Conservation (phyloP, 2,888 invertebrate species). For the Lasioglossum oenotherae region DNA sequence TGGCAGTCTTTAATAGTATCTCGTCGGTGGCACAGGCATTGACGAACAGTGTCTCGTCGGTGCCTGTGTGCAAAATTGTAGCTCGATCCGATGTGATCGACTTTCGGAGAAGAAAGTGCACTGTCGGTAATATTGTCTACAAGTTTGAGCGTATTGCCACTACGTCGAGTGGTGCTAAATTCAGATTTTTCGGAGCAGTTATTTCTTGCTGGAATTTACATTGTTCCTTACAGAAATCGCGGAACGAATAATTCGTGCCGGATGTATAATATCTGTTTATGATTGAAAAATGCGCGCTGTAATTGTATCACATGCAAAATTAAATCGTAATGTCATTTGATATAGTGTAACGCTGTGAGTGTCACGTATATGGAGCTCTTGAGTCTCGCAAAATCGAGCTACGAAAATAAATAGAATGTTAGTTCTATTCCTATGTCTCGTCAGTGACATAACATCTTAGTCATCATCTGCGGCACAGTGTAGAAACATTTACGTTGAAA, state of each 20-base stretch:
- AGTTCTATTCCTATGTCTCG: constrained; percentile 8
- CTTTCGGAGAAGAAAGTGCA: background rate
- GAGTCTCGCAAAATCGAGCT: background rate
- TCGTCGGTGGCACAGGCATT: too few species aligned
- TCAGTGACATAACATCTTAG: background rate
- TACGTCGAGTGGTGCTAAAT: background rate
- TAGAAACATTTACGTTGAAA: background rate
- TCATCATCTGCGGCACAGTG: background rate
- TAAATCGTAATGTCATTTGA: background rate
- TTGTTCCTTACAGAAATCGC: background rate
- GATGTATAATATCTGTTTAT: background rate
- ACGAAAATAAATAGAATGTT: constrained; percentile 14
- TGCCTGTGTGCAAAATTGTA: too few species aligned
- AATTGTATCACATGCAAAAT: background rate
- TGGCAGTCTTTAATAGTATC: too few species aligned
- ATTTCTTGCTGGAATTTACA: background rate
- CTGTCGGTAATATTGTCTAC: background rate
- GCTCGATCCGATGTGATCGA: too few species aligned
- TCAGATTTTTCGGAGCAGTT: background rate
- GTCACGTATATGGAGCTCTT: background rate
- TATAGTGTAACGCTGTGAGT: background rate
- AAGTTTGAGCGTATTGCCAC: background rate
- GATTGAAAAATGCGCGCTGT: background rate
- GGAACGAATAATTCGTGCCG: background rate
- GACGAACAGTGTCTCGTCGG: too few species aligned